Evolutionary conservation across 2,797 vertebrate genomes (phyloP), one percentile per base, ranked within the genome.

Genomic region (Coendou prehensilis): DNA sequence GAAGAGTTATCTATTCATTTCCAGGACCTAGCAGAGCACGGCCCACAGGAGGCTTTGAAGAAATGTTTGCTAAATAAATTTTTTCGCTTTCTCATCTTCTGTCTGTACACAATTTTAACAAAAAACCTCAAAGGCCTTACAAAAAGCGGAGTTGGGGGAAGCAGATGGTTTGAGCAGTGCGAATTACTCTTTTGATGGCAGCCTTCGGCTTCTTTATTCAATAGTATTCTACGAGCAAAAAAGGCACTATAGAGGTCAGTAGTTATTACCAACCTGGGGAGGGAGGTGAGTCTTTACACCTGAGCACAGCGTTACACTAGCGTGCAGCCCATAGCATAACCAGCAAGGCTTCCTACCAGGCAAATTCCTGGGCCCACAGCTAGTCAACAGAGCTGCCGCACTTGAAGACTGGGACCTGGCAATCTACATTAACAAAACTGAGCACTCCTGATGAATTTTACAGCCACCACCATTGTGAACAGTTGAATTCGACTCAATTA

Each of bases 101-200:
- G 56, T 75, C 45, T 78, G 18, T 56, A 78, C 26, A 41, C 18
- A 78, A 61, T 47, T 84, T 67, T 84, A 76, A 18, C 75, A 47
- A 76, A 91, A 81, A 52, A n/a, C 67, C 57, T 67, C 79, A 86
- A 94, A 90, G 76, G 47, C 45, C 75, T 83, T 71, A 64, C 11
- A 89, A 67, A 87, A 87, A 91, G 33, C n/a, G 85, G 30, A 67
- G 22, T 7, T 28, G 17, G 14, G 14, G 22, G 11, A 87, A 89
- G 75, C 33, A 50, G 57, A 78, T 4, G 59, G n/a, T 41, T 87
- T 63, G 33, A 41, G 37, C 33, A 33, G 7, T 2, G 37, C 14
- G 56, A 45, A 82, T 37, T 78, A 54, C n/a, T 81, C 45, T 83
- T 54, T 9, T 6, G 50, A 88, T 0, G 14, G 64, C 47, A 56